phyloP scores from a whole-genome alignment of 1,140 invertebrate genomes.

The Cherax destructor region DNA sequence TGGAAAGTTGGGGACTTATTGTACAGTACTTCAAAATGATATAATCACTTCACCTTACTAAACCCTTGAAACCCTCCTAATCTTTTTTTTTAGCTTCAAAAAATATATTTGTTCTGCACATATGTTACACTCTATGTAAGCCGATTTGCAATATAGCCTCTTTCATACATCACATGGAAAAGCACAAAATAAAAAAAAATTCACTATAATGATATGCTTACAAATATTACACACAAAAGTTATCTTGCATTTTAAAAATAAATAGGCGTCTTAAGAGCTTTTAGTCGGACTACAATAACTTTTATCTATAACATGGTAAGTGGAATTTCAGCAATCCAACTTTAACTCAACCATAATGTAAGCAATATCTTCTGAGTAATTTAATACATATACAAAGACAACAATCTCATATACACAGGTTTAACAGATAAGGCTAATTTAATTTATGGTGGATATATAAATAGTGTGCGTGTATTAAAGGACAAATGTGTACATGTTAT shows the following conservation, averaged over 20 bases:
- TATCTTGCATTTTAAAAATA: background rate
- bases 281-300: background rate
- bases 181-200: background rate
- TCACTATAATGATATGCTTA: background rate
- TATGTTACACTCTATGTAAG: background rate
- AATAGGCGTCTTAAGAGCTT: background rate
- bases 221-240: background rate
- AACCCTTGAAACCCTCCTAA: no score
- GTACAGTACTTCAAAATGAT: no score
- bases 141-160: background rate
- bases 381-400: background rate
- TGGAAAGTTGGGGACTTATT: no score
- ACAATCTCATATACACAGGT: background rate
- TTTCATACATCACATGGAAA: background rate
- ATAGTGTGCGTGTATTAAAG: background rate
- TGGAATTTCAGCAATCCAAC: background rate
- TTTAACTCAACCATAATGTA: background rate
- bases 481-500: background rate
- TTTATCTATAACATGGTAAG: background rate
- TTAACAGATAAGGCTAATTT: background rate
- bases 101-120: background rate
- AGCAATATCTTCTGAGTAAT: background rate
- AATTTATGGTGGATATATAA: background rate
- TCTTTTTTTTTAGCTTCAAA: background rate
- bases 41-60: background rate